Evolutionary conservation across 1,140 invertebrate genomes (phyloP), one percentile per base, ranked within the genome.

Genomic region (Eueides isabella): DNA sequence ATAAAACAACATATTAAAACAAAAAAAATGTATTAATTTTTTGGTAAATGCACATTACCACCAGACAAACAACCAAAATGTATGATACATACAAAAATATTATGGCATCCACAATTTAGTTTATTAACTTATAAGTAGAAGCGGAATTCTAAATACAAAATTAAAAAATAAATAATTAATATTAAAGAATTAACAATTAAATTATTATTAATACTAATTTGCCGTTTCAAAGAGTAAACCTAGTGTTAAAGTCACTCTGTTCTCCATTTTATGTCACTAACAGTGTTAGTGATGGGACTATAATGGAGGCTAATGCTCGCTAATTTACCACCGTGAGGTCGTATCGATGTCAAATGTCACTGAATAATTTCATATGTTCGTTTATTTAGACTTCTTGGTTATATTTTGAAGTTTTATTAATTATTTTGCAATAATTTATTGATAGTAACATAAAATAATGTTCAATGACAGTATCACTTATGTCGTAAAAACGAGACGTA

Each of bases 1-100:
- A 55, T 61, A 26, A 74, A 64, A 55, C 33, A 5, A 35, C 4
- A 31, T 28, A 69, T 16, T 64, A 65, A 74, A 63, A 69, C 68
- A 74, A 38, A 74, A 74, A 74, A 69, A 74, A 67, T 55, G 29
- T 72, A 71, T 67, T 88, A 84, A 82, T 87, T 83, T 90, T 90
- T 89, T 91, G 88, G 88, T 91, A 91, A 90, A 91, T 91, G 89
- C 89, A 81, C 76, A 79, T 87, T 89, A 91, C 85, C 88, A 26
- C 48, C 85, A 89, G 79, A 55, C 81, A 86, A 84, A 87, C 84
- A 85, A 88, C 82, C 88, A 79, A 87, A 88, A 83, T 82, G 77
- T 83, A 80, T 79, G 66, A 68, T 68, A 68, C 78, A 76, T 78
- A 82, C 80, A 82, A 75, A 79, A 80, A 78, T 81, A 81, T 80